Base-by-base conservation (phyloP, 2,888 invertebrate genomes). In the Poecilobothrus nobilitatus region DNA sequence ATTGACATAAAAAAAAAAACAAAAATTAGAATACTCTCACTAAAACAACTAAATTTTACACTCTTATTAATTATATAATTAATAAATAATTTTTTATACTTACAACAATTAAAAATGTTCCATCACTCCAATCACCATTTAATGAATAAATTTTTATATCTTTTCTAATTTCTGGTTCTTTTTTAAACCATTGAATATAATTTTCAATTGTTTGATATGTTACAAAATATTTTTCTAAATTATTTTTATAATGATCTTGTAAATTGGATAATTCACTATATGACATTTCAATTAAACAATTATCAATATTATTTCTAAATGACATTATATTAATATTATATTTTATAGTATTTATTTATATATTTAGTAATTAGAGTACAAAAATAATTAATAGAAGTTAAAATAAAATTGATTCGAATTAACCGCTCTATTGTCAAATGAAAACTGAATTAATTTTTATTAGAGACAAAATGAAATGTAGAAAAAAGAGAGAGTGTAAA, bases 91-190 rank as follows among this genome's bases (percentile, higher is more conserved):
- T n/a, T n/a, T n/a, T n/a, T n/a, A 68, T 69, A 12, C 74, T 75
- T 73, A 80, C 80, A 63, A 73, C 64, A 8, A 78, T 70, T n/a
- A 80, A 1, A 73, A 76, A 81, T 3, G 79, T 80, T 44, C 81
- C 81, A 73, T 81, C 79, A 2, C 44, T 70, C 80, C 80, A 81
- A 66, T 78, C 75, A 1, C 73, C 77, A 63, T 81, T 78, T 0
- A 80, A 71, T 1, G 79, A 75, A 41, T 73, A 77, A n/a, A 76
- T 72, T 3, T 73, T 72, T 0, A 75, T 44, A 66, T 73, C 41
- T 33, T 74, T 61, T 27, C 5, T 27, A 1, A 75, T 37, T 2
- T 73, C 66, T 0, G 75, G 73, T 4, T 76, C 71, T 64, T 75
- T 70, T 9, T 71, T 64, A 44, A 70, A 65, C 78, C 78, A 79